A percentile compares a stretch with the other conserved stretches of the same genome.
phyloP scores from a whole-genome alignment of 2,797 vertebrate genomes.

The Arctocebus calabarensis region DNA sequence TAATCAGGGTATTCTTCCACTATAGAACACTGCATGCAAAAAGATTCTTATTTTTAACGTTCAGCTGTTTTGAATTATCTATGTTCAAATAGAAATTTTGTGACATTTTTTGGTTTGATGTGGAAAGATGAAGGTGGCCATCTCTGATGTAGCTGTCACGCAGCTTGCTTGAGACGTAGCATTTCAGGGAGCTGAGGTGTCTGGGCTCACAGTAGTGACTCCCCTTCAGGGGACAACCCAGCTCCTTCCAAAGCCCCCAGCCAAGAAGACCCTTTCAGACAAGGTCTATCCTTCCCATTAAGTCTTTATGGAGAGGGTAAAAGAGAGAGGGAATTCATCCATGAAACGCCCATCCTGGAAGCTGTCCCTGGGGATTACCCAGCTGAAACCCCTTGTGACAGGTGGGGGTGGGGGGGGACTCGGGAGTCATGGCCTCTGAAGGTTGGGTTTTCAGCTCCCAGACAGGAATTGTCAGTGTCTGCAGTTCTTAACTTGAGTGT shows the following conservation, averaged over 20 bases:
- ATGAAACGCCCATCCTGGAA: background rate
- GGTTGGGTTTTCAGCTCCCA: background rate
- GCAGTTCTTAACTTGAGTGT: background rate
- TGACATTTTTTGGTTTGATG: background rate
- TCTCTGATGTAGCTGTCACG: background rate
- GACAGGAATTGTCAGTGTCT: background rate
- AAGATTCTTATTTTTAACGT: slow-evolving; percentile 14
- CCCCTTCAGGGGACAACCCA: background rate
- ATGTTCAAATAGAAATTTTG: background rate
- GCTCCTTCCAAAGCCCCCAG: background rate
- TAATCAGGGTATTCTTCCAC: slow-evolving; percentile 40
- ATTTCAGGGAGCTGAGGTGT: background rate
- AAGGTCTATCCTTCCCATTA: no score
- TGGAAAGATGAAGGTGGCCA: background rate
- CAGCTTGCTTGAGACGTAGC: background rate
- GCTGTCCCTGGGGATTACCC: background rate
- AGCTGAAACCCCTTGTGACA: background rate
- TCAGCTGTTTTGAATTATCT: slow-evolving; percentile 50
- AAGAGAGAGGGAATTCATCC: background rate
- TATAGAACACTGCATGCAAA: background rate
- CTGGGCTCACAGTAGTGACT: background rate
- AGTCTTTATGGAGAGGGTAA: background rate
- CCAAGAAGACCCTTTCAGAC: background rate
- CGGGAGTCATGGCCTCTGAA: background rate
- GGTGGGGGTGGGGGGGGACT: background rate